These are phyloP conservation scores for Phalera bucephala DNA, from an alignment of 2,888 invertebrate species.

Conservation along the genomic window DNA sequence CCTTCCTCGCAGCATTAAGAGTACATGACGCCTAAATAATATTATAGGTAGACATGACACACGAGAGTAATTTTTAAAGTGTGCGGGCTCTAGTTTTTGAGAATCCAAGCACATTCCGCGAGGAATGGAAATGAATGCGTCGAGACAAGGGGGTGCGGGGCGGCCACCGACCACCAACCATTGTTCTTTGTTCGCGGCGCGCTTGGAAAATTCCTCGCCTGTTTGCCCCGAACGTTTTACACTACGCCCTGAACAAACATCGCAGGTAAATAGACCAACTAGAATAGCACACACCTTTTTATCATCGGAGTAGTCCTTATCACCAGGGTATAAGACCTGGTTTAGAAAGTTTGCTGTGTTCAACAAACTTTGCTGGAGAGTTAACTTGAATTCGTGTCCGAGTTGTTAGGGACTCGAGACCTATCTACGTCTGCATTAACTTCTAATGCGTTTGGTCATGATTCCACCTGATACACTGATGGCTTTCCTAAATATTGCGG, in stretches of 20 bases:
- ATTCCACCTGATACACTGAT: conserved; percentile 6
- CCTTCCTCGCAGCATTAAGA: too few relatives aligned
- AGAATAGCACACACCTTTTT: conserved; percentile 10
- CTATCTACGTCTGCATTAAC: conserved; percentile 32
- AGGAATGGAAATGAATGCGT: conserved; percentile 3
- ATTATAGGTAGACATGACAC: too few relatives aligned
- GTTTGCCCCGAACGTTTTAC: conserved; percentile 37
- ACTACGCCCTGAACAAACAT: conserved; percentile 49
- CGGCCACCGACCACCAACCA: not conserved
- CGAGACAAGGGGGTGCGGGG: conserved; percentile 2
- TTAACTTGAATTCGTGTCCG: conserved; percentile 61
- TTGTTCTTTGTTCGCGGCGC: conserved; percentile 38
- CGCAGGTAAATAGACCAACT: conserved; percentile 47
- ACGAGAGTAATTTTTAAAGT: too few relatives aligned
- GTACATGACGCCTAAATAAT: too few relatives aligned
- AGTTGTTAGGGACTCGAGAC: conserved; percentile 52
- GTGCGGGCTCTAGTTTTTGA: not conserved
- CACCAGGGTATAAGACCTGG: conserved; percentile 17
- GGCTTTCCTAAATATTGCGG: not conserved
- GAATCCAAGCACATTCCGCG: not conserved
- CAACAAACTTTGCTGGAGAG: conserved; percentile 35
- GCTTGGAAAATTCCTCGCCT: conserved; percentile 41
- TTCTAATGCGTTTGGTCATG: conserved; percentile 5
- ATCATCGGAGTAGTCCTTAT: conserved; percentile 17
- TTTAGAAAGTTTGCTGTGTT: conserved; percentile 8